Evolutionary conservation across 2,888 invertebrate species (phyloP).

Genomic region (Gymnosoma rotundatum): DNA sequence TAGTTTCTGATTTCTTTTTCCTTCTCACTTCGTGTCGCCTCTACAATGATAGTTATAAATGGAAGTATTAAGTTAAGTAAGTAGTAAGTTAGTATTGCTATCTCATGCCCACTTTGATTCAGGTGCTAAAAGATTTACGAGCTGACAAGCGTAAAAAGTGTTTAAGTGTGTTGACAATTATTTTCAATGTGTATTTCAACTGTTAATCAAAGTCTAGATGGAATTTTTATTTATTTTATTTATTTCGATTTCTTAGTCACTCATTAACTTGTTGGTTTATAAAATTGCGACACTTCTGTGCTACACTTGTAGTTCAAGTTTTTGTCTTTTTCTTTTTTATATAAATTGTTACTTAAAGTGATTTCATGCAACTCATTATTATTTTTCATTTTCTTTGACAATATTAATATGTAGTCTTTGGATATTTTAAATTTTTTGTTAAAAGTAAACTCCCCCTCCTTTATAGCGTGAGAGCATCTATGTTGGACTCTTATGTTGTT

Average conservation of each 20-base stretch:
- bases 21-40: not conserved
- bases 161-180: conserved; percentile 71
- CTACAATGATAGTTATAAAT: conserved; percentile 4
- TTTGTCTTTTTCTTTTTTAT: not conserved
- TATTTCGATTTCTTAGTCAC: not conserved
- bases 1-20: conserved; percentile 27
- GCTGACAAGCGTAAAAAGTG: conserved; percentile 71
- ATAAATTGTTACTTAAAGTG: conserved; percentile 46
- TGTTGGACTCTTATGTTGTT: conserved; percentile 11
- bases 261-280: conserved; percentile 11
- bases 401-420: not conserved
- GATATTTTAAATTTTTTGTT: not conserved
- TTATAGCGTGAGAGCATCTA: not conserved
- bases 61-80: not conserved
- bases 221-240: conserved; percentile 26
- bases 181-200: conserved; percentile 69
- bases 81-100: conserved; percentile 17
- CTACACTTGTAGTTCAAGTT: conserved; percentile 57
- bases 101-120: conserved; percentile 48
- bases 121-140: conserved; percentile 71
- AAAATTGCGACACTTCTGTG: conserved; percentile 50
- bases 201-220: conserved; percentile 64
- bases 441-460: conserved; percentile 38
- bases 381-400: conserved; percentile 29
- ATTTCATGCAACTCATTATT: conserved; percentile 60